Percentiles rank a stretch among this genome's conserved stretches.
Evolutionary conservation across 2,113 vertebrate genomes (phyloP).

Genomic region (Dipodomys merriami): DNA sequence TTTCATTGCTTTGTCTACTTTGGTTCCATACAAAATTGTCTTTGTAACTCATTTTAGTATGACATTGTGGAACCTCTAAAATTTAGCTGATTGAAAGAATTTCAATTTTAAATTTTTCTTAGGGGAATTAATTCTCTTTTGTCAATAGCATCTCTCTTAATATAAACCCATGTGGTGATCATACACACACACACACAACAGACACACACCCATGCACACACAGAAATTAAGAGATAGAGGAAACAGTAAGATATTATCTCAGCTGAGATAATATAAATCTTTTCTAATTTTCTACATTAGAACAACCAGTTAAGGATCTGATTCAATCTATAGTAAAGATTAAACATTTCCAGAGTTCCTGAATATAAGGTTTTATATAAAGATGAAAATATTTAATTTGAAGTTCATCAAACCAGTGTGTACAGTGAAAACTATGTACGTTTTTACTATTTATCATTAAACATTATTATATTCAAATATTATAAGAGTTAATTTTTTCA

Average conservation of each 20-base stretch:
- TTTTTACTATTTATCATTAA: neutral
- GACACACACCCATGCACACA: neutral
- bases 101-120: slow-evolving; percentile 31
- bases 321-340: neutral
- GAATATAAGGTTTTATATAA: neutral
- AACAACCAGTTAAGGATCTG: neutral
- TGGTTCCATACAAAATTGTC: neutral
- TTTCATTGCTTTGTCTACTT: neutral
- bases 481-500: neutral
- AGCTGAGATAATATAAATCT: neutral
- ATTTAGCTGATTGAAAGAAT: slow-evolving; percentile 4
- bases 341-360: neutral
- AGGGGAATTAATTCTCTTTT: neutral
- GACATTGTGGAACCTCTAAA: neutral
- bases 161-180: neutral
- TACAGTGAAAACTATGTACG: neutral
- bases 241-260: neutral
- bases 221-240: too few species aligned
- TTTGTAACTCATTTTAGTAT: neutral
- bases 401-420: neutral
- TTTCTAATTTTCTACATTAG: slow-evolving; percentile 12
- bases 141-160: slow-evolving; percentile 5
- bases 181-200: neutral
- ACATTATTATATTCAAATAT: slow-evolving; percentile 7
- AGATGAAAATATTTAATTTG: slow-evolving; percentile 8